A percentile compares a stretch with the other conserved stretches of the same genome.
phyloP scores from a whole-genome alignment of 1,140 invertebrate species.

The Lordiphosa collinella region DNA sequence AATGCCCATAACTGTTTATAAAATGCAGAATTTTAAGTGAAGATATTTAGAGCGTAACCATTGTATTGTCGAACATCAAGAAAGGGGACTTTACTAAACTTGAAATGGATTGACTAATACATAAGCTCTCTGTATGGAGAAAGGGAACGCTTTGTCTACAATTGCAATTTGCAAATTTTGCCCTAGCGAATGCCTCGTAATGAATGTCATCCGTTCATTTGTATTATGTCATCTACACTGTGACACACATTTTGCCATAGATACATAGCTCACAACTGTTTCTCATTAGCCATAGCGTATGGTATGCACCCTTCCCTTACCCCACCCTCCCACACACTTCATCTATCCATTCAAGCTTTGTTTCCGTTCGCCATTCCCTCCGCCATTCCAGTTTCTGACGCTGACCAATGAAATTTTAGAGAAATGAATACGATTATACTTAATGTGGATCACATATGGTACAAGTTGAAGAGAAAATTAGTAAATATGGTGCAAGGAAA shows the following conservation, averaged over 20 bases:
- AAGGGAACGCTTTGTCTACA: slow-evolving; percentile 38
- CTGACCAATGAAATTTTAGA: slow-evolving; percentile 6
- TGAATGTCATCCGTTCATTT: slow-evolving; percentile 76
- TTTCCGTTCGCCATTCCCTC: slow-evolving; percentile 2
- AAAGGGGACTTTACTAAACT: background rate
- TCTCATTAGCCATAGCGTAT: slow-evolving; percentile 51
- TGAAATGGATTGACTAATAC: background rate
- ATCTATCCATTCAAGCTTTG: slow-evolving; percentile 5
- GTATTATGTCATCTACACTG: slow-evolving; percentile 66
- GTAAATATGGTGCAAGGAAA: no score
- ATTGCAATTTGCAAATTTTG: slow-evolving; percentile 42
- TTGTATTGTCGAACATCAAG: slow-evolving; percentile 3
- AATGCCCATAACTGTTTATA: slow-evolving; percentile 34
- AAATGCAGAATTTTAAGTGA: background rate
- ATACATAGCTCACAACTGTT: slow-evolving; percentile 38
- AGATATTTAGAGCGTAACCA: slow-evolving; percentile 55
- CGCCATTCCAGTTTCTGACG: slow-evolving; percentile 3
- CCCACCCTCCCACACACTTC: background rate
- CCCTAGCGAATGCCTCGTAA: slow-evolving; percentile 57
- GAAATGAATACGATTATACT: background rate
- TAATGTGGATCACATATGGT: no score
- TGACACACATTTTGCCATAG: slow-evolving; percentile 46
- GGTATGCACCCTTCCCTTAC: slow-evolving; percentile 6
- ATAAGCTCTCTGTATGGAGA: slow-evolving; percentile 1
- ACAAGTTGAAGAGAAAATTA: no score